These are phyloP conservation scores for Agriopis leucophaearia DNA, from an alignment of 2,888 invertebrate species.

Conservation along the genomic window DNA sequence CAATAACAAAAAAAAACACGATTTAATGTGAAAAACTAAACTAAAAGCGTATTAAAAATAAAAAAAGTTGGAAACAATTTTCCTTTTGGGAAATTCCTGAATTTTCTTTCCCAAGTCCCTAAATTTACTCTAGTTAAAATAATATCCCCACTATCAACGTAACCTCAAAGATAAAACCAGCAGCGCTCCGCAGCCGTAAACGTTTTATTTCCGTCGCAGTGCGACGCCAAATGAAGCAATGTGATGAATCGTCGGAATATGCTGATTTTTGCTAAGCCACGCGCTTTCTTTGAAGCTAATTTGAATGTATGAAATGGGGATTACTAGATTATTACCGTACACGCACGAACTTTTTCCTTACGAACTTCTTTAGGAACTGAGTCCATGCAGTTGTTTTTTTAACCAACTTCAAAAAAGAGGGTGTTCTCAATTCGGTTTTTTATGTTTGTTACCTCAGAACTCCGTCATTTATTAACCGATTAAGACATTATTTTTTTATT, in stretches of 20 bases:
- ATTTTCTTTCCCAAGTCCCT: not conserved
- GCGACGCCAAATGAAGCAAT: conserved; percentile 43
- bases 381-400: too few species aligned
- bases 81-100: not conserved
- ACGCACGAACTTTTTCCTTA: conserved; percentile 4
- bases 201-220: conserved; percentile 46
- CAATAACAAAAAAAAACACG: too few species aligned
- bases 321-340: conserved; percentile 17
- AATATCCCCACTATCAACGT: conserved; percentile 7
- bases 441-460: too few species aligned
- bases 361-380: not conserved
- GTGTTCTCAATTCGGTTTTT: not conserved
- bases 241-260: conserved; percentile 40
- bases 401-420: not conserved
- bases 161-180: conserved; percentile 38
- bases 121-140: conserved; percentile 1
- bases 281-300: conserved; percentile 37
- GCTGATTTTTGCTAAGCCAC: conserved; percentile 29
- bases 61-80: too few species aligned
- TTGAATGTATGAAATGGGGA: conserved; percentile 34
- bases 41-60: too few species aligned
- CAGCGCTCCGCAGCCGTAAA: conserved; percentile 34
- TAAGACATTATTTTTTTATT: too few species aligned
- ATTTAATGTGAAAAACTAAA: too few species aligned
- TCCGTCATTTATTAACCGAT: too few species aligned